Conservation (phyloP, 2,113 vertebrate species). For the Cacatua alba region DNA sequence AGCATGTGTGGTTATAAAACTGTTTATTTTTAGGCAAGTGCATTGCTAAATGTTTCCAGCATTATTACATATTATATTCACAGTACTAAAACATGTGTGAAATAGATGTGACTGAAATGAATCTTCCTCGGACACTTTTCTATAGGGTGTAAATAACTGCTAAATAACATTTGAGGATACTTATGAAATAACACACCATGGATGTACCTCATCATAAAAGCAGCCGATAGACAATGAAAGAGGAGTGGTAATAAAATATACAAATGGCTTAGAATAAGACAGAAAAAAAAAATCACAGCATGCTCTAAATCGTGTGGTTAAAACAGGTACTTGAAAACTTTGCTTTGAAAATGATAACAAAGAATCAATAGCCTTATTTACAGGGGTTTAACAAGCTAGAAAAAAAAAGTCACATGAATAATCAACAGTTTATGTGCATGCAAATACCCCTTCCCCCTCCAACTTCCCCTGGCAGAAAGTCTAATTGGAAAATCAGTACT, state of each 20-base stretch:
- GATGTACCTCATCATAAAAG: slow-evolving; percentile 65
- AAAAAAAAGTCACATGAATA: slow-evolving; percentile 66
- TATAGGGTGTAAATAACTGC: slow-evolving; percentile 48
- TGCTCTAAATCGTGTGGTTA: slow-evolving; percentile 26
- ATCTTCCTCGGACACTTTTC: slow-evolving; percentile 72
- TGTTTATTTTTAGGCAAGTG: slow-evolving; percentile 81
- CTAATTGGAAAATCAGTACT: slow-evolving; percentile 77
- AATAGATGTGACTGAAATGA: slow-evolving; percentile 70
- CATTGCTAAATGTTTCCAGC: slow-evolving; percentile 77
- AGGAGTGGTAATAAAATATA: slow-evolving; percentile 53
- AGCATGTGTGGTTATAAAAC: slow-evolving; percentile 72
- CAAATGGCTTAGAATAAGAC: slow-evolving; percentile 47
- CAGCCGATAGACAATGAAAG: slow-evolving; percentile 69
- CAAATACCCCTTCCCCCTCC: slow-evolving; percentile 73
- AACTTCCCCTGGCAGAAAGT: slow-evolving; percentile 74
- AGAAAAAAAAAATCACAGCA: slow-evolving; percentile 58
- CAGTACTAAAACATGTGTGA: slow-evolving; percentile 74
- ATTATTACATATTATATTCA: slow-evolving; percentile 74
- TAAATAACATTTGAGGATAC: slow-evolving; percentile 49
- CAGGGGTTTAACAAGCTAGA: slow-evolving; percentile 67
- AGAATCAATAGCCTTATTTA: slow-evolving; percentile 71
- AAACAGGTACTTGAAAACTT: slow-evolving; percentile 64
- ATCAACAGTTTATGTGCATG: slow-evolving; percentile 66
- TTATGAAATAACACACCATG: slow-evolving; percentile 62
- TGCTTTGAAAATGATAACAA: slow-evolving; percentile 64